Conservation (phyloP, 2,888 invertebrate genomes). For the Congeria kusceri region DNA sequence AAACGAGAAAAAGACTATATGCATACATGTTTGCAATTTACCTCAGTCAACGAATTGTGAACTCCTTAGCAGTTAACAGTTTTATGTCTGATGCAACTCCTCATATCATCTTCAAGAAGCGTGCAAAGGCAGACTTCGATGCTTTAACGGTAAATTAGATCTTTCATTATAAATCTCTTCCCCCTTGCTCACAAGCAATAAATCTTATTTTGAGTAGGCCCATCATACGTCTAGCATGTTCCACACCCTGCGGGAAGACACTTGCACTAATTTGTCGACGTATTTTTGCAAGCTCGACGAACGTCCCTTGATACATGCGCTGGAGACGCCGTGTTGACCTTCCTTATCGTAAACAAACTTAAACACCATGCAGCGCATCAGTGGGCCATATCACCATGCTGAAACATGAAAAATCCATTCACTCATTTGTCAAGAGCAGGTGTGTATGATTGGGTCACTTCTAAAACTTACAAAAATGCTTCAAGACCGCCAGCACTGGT, state of each 20-base stretch:
- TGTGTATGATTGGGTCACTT: conserved; percentile 58
- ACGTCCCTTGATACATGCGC: conserved; percentile 19
- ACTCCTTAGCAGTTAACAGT: too few relatives aligned
- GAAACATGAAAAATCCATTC: conserved; percentile 35
- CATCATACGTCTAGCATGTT: too few relatives aligned
- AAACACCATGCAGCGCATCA: conserved; percentile 21
- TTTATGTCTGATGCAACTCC: too few relatives aligned
- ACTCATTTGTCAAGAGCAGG: conserved; percentile 57
- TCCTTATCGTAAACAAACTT: conserved; percentile 36
- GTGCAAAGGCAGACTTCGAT: too few relatives aligned
- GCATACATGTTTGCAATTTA: too few relatives aligned
- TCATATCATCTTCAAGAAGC: too few relatives aligned
- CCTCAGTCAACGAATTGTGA: too few relatives aligned
- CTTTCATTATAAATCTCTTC: too few relatives aligned
- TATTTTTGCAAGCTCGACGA: conserved; percentile 44
- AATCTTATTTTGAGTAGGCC: conserved; percentile 26
- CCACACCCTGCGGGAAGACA: conserved; percentile 19
- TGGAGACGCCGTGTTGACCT: conserved; percentile 16
- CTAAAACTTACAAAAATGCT: conserved; percentile 26
- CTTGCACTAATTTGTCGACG: conserved; percentile 60
- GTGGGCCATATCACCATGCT: conserved; percentile 26
- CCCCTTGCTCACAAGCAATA: conserved; percentile 7
- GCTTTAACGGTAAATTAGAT: too few relatives aligned
- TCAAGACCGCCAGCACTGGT: conserved; percentile 52
- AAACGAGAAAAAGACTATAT: too few relatives aligned